Conservation (phyloP, 2,888 invertebrate genomes). For the Disparrhopalites patrizii region DNA sequence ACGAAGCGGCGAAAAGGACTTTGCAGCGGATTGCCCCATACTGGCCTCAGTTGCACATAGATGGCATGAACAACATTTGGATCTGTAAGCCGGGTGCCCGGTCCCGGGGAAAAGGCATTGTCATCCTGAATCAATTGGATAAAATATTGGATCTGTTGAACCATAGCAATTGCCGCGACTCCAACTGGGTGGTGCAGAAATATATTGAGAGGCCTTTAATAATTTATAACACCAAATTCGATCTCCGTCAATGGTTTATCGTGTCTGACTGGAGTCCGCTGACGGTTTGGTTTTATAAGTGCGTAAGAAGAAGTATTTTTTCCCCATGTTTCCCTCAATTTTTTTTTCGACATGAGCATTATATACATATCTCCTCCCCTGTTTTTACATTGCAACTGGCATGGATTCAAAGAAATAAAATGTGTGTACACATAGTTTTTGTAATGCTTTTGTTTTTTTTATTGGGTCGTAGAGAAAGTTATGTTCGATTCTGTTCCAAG, state of each 20-base stretch:
- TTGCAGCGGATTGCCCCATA: constrained; percentile 64
- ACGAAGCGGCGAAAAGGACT: constrained; percentile 59
- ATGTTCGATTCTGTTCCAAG: constrained; percentile 86
- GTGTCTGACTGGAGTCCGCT: constrained; percentile 86
- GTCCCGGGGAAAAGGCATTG: constrained; percentile 85
- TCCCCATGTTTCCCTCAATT: neutral
- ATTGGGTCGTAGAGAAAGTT: constrained; percentile 66
- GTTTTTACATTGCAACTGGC: too few relatives aligned
- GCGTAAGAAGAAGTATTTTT: too few relatives aligned
- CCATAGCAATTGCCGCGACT: constrained; percentile 63
- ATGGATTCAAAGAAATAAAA: neutral
- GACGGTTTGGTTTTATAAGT: constrained; percentile 90
- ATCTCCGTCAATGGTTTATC: constrained; percentile 92
- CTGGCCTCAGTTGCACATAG: constrained; percentile 79
- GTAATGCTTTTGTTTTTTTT: too few relatives aligned
- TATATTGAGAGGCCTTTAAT: constrained; percentile 88
- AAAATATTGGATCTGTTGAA: constrained; percentile 72
- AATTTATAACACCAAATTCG: constrained; percentile 87
- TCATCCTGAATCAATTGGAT: constrained; percentile 76
- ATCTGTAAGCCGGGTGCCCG: constrained; percentile 92
- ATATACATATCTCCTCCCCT: too few relatives aligned
- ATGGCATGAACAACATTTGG: constrained; percentile 87
- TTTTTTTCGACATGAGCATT: neutral
- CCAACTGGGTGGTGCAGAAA: constrained; percentile 82
- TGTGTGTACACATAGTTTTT: too few relatives aligned